A percentile compares a stretch with the other conserved stretches of the same genome.
Conservation (phyloP, 37 sponge, comb jelly and placozoan species). For the Chondrosia reniformis region DNA sequence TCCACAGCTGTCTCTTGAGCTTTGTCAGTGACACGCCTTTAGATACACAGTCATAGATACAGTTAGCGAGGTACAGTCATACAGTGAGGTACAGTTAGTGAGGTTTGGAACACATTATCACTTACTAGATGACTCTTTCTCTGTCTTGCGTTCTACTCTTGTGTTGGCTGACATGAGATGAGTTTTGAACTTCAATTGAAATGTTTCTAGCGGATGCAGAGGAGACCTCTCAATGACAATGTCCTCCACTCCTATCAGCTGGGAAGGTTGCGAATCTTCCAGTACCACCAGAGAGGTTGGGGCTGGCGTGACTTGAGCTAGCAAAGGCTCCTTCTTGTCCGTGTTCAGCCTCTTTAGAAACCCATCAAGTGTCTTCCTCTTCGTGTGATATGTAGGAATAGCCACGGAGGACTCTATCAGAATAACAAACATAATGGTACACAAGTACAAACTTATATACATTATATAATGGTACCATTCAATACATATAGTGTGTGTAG, state of each 20-base stretch:
- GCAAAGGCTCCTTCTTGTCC: neutral
- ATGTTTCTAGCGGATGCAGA: neutral
- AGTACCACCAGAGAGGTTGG: too few species aligned
- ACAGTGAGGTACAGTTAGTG: neutral
- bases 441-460: neutral
- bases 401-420: conserved; percentile 48
- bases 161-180: neutral
- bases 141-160: neutral
- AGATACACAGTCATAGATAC: conserved; percentile 16
- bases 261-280: neutral
- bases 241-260: neutral
- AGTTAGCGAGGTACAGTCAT: neutral
- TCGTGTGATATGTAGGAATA: conserved; percentile 63
- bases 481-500: too few species aligned
- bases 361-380: conserved; percentile 47
- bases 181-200: neutral
- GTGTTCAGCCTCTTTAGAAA: conserved; percentile 54
- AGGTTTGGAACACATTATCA: neutral
- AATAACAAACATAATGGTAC: neutral
- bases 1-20: conserved; percentile 20
- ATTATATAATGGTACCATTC: too few species aligned
- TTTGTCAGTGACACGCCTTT: conserved; percentile 42
- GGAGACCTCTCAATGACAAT: neutral
- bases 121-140: neutral
- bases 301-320: neutral